These are phyloP conservation scores for Rhinoderma darwinii DNA, from an alignment of 2,113 vertebrate species.

Conservation along the genomic window DNA sequence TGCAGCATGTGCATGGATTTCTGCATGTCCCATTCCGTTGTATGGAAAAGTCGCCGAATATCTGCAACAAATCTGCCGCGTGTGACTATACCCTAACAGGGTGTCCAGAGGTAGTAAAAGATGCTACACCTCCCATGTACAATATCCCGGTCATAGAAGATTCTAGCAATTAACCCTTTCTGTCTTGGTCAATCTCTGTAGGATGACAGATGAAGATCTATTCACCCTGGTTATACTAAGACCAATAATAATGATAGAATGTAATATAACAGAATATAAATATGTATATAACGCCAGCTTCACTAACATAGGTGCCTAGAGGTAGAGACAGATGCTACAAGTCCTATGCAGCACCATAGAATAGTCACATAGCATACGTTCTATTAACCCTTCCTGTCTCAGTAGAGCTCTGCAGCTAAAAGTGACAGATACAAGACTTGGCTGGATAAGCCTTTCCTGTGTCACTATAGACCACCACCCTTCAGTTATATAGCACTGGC, in stretches of 20 bases:
- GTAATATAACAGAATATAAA: not conserved
- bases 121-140: not conserved
- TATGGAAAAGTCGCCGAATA: too few species aligned
- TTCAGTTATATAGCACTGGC: not conserved
- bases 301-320: not conserved
- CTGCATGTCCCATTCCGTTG: too few species aligned
- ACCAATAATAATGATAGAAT: too few species aligned
- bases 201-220: not conserved
- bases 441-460: not conserved
- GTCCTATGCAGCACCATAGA: not conserved
- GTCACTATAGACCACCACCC: not conserved
- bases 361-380: not conserved
- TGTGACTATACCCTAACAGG: too few species aligned
- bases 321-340: constrained; percentile 1
- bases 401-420: not conserved
- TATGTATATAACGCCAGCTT: not conserved
- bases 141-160: not conserved
- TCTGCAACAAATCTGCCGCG: too few species aligned
- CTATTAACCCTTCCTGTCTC: not conserved
- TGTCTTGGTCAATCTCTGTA: not conserved
- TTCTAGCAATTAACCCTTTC: not conserved
- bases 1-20: too few species aligned
- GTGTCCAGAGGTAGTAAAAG: not conserved
- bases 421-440: not conserved
- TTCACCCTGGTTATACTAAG: not conserved